Evolutionary conservation across 1,140 invertebrate species (phyloP), one percentile per base, ranked within the genome.

Genomic region (Asobara japonica): DNA sequence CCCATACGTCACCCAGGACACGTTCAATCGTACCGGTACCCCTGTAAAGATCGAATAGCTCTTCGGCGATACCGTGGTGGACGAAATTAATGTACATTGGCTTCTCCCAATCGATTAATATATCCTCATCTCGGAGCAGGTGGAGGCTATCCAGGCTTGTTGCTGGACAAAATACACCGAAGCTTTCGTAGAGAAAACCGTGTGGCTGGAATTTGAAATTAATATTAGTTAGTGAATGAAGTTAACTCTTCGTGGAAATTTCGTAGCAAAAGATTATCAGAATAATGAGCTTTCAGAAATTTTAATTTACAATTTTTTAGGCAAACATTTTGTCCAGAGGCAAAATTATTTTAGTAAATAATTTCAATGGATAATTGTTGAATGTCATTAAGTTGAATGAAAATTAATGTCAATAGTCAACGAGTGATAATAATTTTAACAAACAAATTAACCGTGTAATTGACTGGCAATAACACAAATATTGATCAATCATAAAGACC

Each of bases 41-140:
- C 65, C 89, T 86, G 88, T 93, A 93, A 73, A 92, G 90, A 20
- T 88, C 83, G 78, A 91, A 90, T 77, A 95, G 89, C 76, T 91
- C 90, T 76, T 93, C 90, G 82, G 94, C 92, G 78, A 95, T 94
- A 56, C 90, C 89, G 77, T 90, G 89, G 86, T 94, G 93, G 74
- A 93, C 94, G 86, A 94, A 94, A 87, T 95, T 95, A 84, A 95
- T 90, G 88, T 93, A 95, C 80, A 95, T 84, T 56, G 93, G 93
- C 81, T 90, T 90, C 65, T 89, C 89, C 91, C 93, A 94, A 85
- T 94, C 92, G 66, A 95, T 90, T 64, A 95, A 89, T 25, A 93
- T 80, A 84, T 94, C 92, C 84, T 95, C 94, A 38, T 91, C 89
- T 64, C 90, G 90, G 76, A 95, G 79, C 70, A 94, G 82, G 77